These are phyloP conservation scores for Menidia beryllina DNA, from an alignment of 2,113 vertebrate species.

Conservation along the genomic window DNA sequence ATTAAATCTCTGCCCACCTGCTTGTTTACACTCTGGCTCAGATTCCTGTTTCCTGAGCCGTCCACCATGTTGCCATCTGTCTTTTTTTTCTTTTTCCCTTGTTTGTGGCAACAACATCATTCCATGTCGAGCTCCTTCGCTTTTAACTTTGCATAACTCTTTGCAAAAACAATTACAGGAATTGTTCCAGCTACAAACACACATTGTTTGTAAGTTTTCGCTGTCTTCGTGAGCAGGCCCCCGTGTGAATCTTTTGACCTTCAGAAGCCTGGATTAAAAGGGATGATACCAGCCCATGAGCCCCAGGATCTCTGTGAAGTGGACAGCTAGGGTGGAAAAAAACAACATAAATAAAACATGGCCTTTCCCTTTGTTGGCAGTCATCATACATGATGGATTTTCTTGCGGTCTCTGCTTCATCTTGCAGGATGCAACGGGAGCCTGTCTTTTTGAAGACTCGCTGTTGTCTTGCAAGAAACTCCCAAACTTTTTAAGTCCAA, in stretches of 20 bases:
- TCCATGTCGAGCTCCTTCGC: slow-evolving; percentile 29
- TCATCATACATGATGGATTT: not conserved
- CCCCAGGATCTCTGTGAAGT: not conserved
- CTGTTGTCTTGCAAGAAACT: not conserved
- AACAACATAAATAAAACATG: not conserved
- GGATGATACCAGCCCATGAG: slow-evolving; percentile 2
- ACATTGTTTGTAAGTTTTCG: not conserved
- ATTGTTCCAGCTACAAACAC: slow-evolving; percentile 3
- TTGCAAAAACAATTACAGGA: slow-evolving; percentile 1
- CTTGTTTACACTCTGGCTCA: slow-evolving; percentile 55
- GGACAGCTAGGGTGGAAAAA: not conserved
- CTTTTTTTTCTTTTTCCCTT: slow-evolving; percentile 15
- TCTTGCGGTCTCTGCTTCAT: not conserved
- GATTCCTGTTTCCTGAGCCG: slow-evolving; percentile 48
- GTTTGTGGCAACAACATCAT: slow-evolving; percentile 30
- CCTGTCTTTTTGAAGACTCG: slow-evolving; percentile 11
- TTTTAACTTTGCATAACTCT: slow-evolving; percentile 16
- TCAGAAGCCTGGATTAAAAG: slow-evolving; percentile 1
- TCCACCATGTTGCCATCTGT: slow-evolving; percentile 41
- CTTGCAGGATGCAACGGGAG: not conserved
- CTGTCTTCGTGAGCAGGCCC: not conserved
- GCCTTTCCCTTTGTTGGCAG: not conserved
- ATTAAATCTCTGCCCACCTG: slow-evolving; percentile 53
- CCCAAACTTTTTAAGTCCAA: not conserved
- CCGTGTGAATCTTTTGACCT: not conserved